A percentile compares a stretch with the other conserved stretches of the same genome.
Conservation (phyloP, 2,113 vertebrate genomes). For the Orcinus orca region DNA sequence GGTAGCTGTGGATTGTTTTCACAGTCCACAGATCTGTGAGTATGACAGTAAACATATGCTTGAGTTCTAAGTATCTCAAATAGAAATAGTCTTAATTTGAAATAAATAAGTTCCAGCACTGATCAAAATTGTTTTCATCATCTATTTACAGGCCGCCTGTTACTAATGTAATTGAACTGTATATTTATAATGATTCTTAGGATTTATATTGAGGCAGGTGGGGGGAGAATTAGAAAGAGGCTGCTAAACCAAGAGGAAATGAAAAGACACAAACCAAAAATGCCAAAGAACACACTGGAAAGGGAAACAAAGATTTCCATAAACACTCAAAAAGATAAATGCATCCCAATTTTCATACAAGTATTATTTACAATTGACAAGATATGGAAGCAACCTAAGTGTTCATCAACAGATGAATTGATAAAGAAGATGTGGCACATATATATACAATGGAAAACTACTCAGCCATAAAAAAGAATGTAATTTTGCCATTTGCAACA, state of each 20-base stretch:
- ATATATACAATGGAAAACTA: no score
- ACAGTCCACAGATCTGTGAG: conserved; percentile 58
- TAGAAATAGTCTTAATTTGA: conserved; percentile 55
- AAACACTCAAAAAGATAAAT: neutral
- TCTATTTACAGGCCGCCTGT: conserved; percentile 12
- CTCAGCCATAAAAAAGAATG: neutral
- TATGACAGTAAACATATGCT: conserved; percentile 55
- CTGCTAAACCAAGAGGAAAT: neutral
- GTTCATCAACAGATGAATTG: neutral
- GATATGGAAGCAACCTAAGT: no score
- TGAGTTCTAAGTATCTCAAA: conserved; percentile 53
- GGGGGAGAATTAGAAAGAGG: neutral
- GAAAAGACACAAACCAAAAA: neutral
- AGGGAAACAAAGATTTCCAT: neutral
- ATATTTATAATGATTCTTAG: conserved; percentile 25
- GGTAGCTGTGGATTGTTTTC: conserved; percentile 52
- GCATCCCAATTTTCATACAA: neutral
- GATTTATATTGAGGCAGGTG: neutral
- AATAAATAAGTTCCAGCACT: conserved; percentile 50
- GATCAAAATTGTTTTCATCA: conserved; percentile 54
- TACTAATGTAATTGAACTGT: conserved; percentile 33
- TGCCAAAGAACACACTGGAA: neutral
- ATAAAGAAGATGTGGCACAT: neutral
- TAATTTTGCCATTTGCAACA: neutral
- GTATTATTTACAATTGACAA: neutral